phyloP scores from a whole-genome alignment of 2,113 vertebrate genomes.

The Triplophysa siluroides region DNA sequence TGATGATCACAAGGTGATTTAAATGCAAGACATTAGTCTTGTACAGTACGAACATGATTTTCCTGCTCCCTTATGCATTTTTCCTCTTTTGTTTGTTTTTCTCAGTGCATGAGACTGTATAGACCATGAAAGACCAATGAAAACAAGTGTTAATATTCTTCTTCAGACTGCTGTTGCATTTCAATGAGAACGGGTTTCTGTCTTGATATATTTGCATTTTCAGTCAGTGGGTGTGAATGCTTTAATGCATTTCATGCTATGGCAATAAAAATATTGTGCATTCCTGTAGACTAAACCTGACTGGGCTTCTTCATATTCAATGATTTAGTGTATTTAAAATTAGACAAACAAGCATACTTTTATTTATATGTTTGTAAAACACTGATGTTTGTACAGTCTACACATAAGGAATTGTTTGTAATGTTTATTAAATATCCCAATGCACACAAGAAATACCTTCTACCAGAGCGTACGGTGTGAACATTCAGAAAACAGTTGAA shows the following conservation, averaged over 20 bases:
- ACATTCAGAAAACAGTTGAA: too few species aligned
- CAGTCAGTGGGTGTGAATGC: constrained; percentile 53
- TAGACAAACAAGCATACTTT: too few species aligned
- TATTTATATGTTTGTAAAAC: too few species aligned
- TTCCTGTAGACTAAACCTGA: constrained; percentile 23
- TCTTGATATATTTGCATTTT: constrained; percentile 45
- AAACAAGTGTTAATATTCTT: constrained; percentile 35
- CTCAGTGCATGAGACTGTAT: background rate
- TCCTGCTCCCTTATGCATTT: background rate
- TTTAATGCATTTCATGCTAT: constrained; percentile 56
- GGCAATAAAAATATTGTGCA: constrained; percentile 66
- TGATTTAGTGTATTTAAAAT: background rate
- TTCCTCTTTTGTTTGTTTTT: background rate
- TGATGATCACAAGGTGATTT: constrained; percentile 51
- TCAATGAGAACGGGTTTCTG: constrained; percentile 47
- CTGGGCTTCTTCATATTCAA: background rate
- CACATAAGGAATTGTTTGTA: too few species aligned
- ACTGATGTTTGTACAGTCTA: too few species aligned
- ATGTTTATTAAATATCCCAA: too few species aligned
- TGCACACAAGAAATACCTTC: too few species aligned
- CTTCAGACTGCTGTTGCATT: constrained; percentile 50
- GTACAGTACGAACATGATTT: background rate
- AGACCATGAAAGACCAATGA: constrained; percentile 7
- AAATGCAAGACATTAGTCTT: background rate
- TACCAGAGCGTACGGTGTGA: too few species aligned